These are phyloP conservation scores for Theodoxus fluviatilis DNA, from an alignment of 2,888 invertebrate species.

Conservation along the genomic window DNA sequence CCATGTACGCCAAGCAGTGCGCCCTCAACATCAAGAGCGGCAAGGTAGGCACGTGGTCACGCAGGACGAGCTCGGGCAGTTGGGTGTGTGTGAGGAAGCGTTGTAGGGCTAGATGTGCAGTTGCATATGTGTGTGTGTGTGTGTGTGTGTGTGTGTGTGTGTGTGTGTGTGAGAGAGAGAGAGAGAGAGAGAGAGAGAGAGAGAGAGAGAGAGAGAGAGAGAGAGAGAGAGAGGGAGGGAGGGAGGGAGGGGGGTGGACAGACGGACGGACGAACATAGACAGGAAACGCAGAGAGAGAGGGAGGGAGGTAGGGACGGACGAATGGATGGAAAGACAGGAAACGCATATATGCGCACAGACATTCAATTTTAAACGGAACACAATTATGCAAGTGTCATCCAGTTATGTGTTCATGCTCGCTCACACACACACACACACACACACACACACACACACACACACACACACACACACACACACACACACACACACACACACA, in stretches of 20 bases:
- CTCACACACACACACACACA: no score
- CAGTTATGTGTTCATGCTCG: no score
- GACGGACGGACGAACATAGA: background rate
- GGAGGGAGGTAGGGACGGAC: background rate
- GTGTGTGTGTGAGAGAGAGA: background rate
- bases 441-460: no score
- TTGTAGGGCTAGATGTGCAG: background rate
- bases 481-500: no score
- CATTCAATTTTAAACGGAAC: no score
- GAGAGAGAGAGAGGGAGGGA: constrained; percentile 1
- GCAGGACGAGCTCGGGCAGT: no score
- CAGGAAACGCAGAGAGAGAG: background rate
- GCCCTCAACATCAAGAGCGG: constrained; percentile 95
- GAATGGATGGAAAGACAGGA: background rate
- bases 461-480: no score
- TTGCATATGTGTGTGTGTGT: constrained; percentile 13
- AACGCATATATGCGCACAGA: no score
- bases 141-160: background rate
- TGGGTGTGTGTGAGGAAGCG: no score
- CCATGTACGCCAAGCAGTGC: constrained; percentile 87
- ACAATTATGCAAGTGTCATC: no score
- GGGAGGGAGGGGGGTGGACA: background rate
- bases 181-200: constrained; percentile 13
- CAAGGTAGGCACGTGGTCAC: no score
- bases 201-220: constrained; percentile 11